phyloP scores from a whole-genome alignment of 1,140 invertebrate genomes.

The Chymomyza costata region DNA sequence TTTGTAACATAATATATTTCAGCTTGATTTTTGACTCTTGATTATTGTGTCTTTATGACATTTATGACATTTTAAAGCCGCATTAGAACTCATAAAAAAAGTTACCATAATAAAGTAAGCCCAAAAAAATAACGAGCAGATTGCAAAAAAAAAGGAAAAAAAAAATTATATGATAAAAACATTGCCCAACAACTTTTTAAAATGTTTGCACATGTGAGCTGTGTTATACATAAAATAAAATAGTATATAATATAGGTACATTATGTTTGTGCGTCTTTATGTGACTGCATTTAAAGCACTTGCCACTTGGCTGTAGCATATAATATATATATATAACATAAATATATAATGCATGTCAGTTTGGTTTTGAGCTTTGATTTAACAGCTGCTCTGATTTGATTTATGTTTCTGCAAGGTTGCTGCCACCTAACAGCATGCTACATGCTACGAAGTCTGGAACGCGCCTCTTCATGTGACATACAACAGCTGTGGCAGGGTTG shows the following conservation, averaged over 20 bases:
- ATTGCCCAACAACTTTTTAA: conserved; percentile 32
- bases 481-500: too few relatives aligned
- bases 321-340: conserved; percentile 64
- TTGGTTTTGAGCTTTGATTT: conserved; percentile 69
- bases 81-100: conserved; percentile 52
- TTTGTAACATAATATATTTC: conserved; percentile 5
- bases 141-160: conserved; percentile 1
- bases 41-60: conserved; percentile 34
- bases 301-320: conserved; percentile 29
- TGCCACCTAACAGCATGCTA: conserved; percentile 20
- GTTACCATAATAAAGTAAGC: too few relatives aligned
- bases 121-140: conserved; percentile 28
- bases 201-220: conserved; percentile 11
- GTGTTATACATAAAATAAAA: too few relatives aligned
- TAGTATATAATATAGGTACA: too few relatives aligned
- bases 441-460: conserved; percentile 10
- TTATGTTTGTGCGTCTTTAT: neutral
- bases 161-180: too few relatives aligned
- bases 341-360: conserved; percentile 68
- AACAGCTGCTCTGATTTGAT: conserved; percentile 55
- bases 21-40: conserved; percentile 10
- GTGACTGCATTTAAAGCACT: conserved; percentile 20
- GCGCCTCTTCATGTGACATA: neutral
- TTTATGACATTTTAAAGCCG: conserved; percentile 66
- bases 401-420: conserved; percentile 57